Conservation (phyloP, 2,113 vertebrate genomes). For the Rhombomys opimus region DNA sequence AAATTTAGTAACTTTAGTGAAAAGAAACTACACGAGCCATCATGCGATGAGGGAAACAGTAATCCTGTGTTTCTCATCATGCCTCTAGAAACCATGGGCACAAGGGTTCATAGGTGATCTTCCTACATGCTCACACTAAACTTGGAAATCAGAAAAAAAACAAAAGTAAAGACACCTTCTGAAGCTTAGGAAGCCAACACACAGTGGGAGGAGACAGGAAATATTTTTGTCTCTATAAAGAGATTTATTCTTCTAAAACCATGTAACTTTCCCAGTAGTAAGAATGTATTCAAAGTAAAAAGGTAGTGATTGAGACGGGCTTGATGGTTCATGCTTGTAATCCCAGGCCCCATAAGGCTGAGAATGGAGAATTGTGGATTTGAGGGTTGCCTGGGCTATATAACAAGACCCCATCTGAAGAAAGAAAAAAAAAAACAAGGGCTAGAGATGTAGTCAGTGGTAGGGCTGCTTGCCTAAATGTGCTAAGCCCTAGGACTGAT, state of each 20-base stretch:
- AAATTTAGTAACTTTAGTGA: slow-evolving; percentile 12
- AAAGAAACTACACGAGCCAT: neutral
- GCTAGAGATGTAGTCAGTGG: neutral
- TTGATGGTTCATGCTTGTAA: neutral
- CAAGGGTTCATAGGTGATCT: neutral
- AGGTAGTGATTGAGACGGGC: neutral
- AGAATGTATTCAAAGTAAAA: slow-evolving; percentile 12
- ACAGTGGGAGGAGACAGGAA: neutral
- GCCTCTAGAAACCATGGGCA: neutral
- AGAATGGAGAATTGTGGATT: neutral
- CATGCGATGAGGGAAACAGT: neutral
- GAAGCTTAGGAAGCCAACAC: slow-evolving; percentile 27
- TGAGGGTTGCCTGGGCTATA: neutral
- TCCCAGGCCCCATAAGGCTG: neutral
- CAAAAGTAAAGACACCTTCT: neutral
- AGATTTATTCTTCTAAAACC: slow-evolving; percentile 10
- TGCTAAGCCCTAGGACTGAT: neutral
- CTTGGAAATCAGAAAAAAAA: slow-evolving; percentile 1
- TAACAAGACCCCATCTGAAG: neutral
- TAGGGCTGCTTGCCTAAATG: neutral
- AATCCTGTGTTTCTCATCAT: neutral
- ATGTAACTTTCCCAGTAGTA: neutral
- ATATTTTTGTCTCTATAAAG: neutral
- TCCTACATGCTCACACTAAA: neutral
- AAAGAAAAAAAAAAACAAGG: neutral